Evolutionary conservation across 1,140 invertebrate species (phyloP), one percentile per base, ranked within the genome.

Genomic region (Whitmania pigra): DNA sequence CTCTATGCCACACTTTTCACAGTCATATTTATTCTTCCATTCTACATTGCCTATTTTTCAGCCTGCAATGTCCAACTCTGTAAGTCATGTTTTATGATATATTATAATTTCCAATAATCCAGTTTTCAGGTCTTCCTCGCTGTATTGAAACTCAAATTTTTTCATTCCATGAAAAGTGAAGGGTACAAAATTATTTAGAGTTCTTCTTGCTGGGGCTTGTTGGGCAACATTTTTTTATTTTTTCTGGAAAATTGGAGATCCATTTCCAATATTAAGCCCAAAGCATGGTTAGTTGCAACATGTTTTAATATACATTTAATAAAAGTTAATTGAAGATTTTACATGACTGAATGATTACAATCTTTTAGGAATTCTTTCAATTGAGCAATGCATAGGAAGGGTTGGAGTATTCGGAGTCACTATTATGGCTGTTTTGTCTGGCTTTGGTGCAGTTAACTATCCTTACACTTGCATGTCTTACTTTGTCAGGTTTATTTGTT

Each of bases 391-490:
- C 67, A 94, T 99, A 13, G 97, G 94, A 69, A 83, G 97, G 80
- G 88, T 97, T 76, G 94, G 94, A 67, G 92, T 97, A 6, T 94
- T 97, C 78, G 94, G 94, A n/a, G 97, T 99, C 0, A 99, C 97
- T 20, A 90, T 99, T 3, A 99, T 99, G 94, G 96, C 96, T 0
- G 84, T 99, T 53, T 84, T 99, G 0, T 99, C 96, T 15, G 96
- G 97, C 31, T 99, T 99, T 86, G 96, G 97, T 88, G 97, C 97
- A 75, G 96, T 99, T 15, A 99, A 98, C 83, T 99, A 96, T 84
- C 97, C 97, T 0, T 99, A 99, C 80, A 95, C 94, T 7, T 98
- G 93, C 40, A 99, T 99, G 95, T 88, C 93, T 67, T 94, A 94
- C 80, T 99, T 99, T 83, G 94, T 97, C 84, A 89, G 92, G 88